phyloP scores from a whole-genome alignment of 2,113 vertebrate genomes.

The Atlantisia rogersi region DNA sequence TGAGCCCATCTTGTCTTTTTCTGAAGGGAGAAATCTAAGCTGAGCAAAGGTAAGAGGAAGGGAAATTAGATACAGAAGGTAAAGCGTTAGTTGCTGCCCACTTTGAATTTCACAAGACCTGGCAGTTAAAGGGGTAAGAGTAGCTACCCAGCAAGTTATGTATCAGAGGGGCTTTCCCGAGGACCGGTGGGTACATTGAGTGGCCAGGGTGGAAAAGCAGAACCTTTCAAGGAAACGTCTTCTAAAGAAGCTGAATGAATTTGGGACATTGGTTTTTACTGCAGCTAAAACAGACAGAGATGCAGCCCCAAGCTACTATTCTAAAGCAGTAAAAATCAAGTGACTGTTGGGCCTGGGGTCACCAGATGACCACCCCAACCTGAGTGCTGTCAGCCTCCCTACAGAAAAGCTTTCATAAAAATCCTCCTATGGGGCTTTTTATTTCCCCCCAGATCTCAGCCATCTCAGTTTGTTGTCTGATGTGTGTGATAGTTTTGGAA shows the following conservation, averaged over 20 bases:
- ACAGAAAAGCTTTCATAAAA: not conserved
- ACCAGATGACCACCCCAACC: not conserved
- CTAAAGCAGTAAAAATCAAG: not conserved
- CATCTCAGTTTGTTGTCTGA: not conserved
- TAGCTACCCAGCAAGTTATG: not conserved
- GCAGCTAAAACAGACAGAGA: not conserved
- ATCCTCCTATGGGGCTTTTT: not conserved
- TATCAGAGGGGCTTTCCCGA: not conserved
- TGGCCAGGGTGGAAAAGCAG: not conserved
- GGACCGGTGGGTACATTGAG: not conserved
- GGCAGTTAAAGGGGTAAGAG: not conserved
- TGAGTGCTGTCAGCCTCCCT: not conserved
- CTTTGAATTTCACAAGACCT: not conserved
- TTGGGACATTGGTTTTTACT: not conserved
- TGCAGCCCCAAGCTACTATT: not conserved
- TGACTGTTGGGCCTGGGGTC: not conserved
- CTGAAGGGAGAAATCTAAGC: not conserved
- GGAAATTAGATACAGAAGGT: not conserved
- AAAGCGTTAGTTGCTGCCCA: not conserved
- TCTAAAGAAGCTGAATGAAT: not conserved
- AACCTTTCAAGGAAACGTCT: not conserved
- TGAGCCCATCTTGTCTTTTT: not conserved
- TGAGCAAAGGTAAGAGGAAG: not conserved
- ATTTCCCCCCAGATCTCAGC: not conserved
- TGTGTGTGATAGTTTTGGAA: not conserved